Evolutionary conservation across 2,113 vertebrate species (phyloP), one percentile per base, ranked within the genome.

Genomic region (Brachypteracias leptosomus): DNA sequence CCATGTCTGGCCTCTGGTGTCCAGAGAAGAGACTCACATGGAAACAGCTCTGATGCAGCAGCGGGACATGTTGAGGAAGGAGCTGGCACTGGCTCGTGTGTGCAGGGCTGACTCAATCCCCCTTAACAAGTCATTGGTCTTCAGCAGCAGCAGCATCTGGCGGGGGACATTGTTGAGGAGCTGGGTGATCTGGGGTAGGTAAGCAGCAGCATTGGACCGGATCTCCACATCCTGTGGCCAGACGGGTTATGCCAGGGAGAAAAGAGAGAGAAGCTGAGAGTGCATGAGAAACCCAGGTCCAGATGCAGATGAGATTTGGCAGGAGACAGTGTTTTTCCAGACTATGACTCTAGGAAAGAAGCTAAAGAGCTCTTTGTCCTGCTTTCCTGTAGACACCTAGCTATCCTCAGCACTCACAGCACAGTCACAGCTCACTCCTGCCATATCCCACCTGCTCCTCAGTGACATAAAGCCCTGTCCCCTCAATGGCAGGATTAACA

Each of bases 61-160:
- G 67, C 99, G 99, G 24, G 99, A 99, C 99, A 99, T 99, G 98
- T 98, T 99, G 98, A 99, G 98, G 96, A 99, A 99, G 92, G 99
- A 99, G 59, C 99, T 99, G 95, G 99, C 98, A 4, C 98, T 98
- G 81, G 99, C 99, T 2, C 99, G 97, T 3, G 99, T 99, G 86
- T 98, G 97, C 83, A 99, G 96, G 17, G 98, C 95, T 7, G 98
- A 98, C 97, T 99, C 99, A 2, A 99, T 99, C 77, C 99, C 99
- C 8, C 99, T 98, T 86, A 99, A 97, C 36, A 99, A 97, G 97
- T 99, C 99, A 2, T 99, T 99, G 96, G 99, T 99, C 98, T 99
- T 99, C 89, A 99, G 97, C 88, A 99, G 98, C 80, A 99, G 98
- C 90, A 99, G 97, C 99, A 99, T 99, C 98, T 99, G 99, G 16